Evolutionary conservation across 2,113 vertebrate genomes (phyloP).

Genomic region (Corynorhinus townsendii): DNA sequence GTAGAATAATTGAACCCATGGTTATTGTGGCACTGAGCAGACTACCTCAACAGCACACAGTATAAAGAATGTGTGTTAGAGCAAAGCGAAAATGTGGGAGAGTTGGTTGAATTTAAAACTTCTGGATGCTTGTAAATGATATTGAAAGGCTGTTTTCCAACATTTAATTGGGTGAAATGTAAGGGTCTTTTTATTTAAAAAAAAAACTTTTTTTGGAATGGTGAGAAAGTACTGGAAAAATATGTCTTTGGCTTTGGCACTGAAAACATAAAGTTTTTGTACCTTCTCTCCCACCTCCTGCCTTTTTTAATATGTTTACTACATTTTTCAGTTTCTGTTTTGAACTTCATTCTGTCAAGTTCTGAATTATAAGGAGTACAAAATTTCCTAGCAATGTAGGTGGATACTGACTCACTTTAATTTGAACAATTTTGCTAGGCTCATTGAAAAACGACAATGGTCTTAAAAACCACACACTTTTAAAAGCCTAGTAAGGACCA

Average conservation of each 20-base stretch:
- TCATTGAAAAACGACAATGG: constrained; percentile 36
- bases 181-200: constrained; percentile 68
- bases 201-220: constrained; percentile 24
- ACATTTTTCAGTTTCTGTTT: constrained; percentile 32
- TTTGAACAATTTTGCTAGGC: constrained; percentile 29
- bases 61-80: constrained; percentile 43
- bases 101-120: constrained; percentile 63
- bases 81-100: constrained; percentile 20
- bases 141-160: constrained; percentile 68
- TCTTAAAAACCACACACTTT: constrained; percentile 33
- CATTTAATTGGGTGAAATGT: constrained; percentile 72
- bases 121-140: constrained; percentile 69
- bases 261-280: constrained; percentile 62
- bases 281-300: background rate
- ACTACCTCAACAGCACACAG: background rate
- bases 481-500: background rate
- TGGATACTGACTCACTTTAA: constrained; percentile 35
- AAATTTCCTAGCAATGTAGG: constrained; percentile 17
- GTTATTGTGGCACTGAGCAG: background rate
- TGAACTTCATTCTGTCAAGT: constrained; percentile 43
- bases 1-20: background rate
- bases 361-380: constrained; percentile 23
- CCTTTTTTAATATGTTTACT: constrained; percentile 41
- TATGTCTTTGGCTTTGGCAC: constrained; percentile 52
- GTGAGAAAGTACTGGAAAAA: constrained; percentile 62